Percentiles rank a stretch among this genome's conserved stretches.
These are phyloP conservation scores for Microtus oregoni DNA, from an alignment of 2,113 vertebrate genomes.

Conservation along the genomic window DNA sequence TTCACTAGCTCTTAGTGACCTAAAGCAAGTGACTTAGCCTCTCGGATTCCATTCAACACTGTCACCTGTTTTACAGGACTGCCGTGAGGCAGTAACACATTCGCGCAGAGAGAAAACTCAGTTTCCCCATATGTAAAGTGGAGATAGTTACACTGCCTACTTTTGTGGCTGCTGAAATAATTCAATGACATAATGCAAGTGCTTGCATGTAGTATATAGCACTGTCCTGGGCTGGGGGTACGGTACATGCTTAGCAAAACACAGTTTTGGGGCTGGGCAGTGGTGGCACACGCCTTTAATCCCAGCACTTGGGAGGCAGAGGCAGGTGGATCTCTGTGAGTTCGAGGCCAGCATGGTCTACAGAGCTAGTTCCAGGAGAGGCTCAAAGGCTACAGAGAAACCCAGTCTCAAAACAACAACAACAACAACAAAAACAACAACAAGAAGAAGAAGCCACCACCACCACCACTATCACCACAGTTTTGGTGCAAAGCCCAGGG, in stretches of 20 bases:
- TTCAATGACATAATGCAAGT: background rate
- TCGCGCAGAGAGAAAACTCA: background rate
- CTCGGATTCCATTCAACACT: background rate
- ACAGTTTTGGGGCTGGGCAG: background rate
- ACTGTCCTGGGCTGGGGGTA: background rate
- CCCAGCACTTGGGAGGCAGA: too few species aligned
- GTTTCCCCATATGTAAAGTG: background rate
- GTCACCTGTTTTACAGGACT: background rate
- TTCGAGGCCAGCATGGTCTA: too few species aligned
- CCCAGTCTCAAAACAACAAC: too few species aligned
- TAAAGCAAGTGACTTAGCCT: background rate
- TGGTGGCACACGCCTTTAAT: too few species aligned
- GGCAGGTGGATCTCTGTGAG: too few species aligned
- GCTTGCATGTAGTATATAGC: rapidly evolving
- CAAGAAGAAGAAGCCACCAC: rapidly evolving
- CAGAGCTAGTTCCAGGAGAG: too few species aligned
- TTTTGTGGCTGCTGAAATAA: background rate
- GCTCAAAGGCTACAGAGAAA: too few species aligned
- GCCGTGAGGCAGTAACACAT: background rate
- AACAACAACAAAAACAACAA: too few species aligned
- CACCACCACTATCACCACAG: background rate
- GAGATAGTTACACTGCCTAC: background rate
- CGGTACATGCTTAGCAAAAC: background rate
- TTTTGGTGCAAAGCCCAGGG: background rate
- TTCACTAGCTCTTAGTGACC: slow-evolving; percentile 7